Evolutionary conservation across 2,797 vertebrate species (phyloP), one percentile per base, ranked within the genome.

Genomic region (Erpetoichthys calabaricus): DNA sequence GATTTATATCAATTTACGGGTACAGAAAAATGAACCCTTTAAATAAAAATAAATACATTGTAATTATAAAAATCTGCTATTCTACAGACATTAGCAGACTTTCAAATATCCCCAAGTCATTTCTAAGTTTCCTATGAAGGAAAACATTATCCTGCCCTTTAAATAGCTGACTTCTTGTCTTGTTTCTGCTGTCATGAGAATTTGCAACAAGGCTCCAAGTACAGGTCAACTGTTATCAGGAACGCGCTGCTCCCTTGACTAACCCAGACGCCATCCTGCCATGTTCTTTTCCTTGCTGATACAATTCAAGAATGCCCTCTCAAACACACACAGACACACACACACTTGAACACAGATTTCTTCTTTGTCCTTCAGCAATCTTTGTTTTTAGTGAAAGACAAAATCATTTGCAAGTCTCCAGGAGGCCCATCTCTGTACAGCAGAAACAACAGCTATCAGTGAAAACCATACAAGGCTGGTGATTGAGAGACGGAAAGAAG

Each of bases 351-450:
- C 62, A 60, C 65, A 65, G 64, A 65, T 64, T 53, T 59, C 57
- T 45, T 65, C 45, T 69, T 63, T 62, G 59, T 51, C 60, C 42
- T 65, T 58, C 58, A 60, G 47, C 41, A 5, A 8, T 25, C 44
- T 49, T 10, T 45, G 25, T 57, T 62, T 67, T 51, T 51, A 43
- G 25, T n/a, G 45, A 57, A 25, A 67, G 68, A 68, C 67, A 55
- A 59, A 69, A 65, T 59, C 66, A 64, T 67, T 68, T 57, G 25
- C 58, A 60, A 45, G 64, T 68, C 53, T 65, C 61, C 56, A 59
- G 66, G 64, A 75, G 65, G 67, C 56, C 56, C 61, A 60, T 62
- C 58, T 63, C 59, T 64, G 63, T 62, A 50, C 45, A 63, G 62
- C 68, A 62, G 64, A 67, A 70, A 65, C 46, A 68, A 44, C 47